phyloP scores from a whole-genome alignment of 2,888 invertebrate genomes.

The Furcula furcula region DNA sequence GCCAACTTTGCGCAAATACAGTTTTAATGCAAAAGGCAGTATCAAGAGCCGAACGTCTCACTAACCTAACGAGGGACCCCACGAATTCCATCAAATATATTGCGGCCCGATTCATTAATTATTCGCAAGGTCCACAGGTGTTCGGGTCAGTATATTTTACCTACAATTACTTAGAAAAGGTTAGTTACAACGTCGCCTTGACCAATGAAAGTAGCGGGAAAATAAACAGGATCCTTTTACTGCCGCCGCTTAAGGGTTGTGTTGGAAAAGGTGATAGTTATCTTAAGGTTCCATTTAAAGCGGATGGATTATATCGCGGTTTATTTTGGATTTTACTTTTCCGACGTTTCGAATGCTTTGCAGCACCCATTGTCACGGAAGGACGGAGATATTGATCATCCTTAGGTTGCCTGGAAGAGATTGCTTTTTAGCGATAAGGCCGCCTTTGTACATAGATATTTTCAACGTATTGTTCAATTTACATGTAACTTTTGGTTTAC shows the following conservation, averaged over 20 bases:
- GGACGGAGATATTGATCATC: too few relatives aligned
- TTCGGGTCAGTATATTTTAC: slow-evolving; percentile 33
- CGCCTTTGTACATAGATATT: too few relatives aligned
- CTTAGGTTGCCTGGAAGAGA: too few relatives aligned
- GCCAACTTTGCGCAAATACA: neutral
- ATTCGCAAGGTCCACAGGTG: slow-evolving; percentile 39
- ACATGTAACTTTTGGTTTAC: too few relatives aligned
- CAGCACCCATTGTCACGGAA: too few relatives aligned
- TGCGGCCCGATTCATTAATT: slow-evolving; percentile 36
- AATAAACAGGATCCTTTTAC: slow-evolving; percentile 58
- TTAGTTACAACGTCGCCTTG: slow-evolving; percentile 23
- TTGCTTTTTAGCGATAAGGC: too few relatives aligned
- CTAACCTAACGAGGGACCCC: slow-evolving; percentile 6
- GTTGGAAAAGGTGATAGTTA: slow-evolving; percentile 26
- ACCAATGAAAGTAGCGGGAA: slow-evolving; percentile 29
- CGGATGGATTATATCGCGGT: slow-evolving; percentile 6
- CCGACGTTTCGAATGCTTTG: too few relatives aligned
- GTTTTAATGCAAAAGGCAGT: neutral
- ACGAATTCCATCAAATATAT: slow-evolving; percentile 21
- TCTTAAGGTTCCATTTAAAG: slow-evolving; percentile 9
- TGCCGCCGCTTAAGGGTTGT: slow-evolving; percentile 46
- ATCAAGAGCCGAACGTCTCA: neutral
- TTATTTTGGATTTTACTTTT: too few relatives aligned
- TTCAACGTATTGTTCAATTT: too few relatives aligned
- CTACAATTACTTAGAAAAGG: slow-evolving; percentile 53